Percentiles rank a stretch among this genome's conserved stretches.
These are phyloP conservation scores for Drosophila takahashii DNA, from an alignment of 1,140 invertebrate species.

Conservation along the genomic window DNA sequence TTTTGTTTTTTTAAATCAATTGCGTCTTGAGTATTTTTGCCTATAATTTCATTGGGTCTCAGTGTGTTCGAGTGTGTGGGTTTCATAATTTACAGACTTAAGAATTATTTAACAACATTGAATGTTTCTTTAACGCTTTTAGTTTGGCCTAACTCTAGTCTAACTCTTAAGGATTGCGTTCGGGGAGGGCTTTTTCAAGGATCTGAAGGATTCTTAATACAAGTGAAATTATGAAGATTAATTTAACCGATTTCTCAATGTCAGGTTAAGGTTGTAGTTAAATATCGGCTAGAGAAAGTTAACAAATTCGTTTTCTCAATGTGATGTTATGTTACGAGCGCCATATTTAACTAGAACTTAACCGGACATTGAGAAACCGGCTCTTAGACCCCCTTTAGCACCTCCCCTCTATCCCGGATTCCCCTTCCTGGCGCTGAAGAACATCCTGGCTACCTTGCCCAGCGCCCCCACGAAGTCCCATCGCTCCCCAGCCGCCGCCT, in stretches of 20 bases:
- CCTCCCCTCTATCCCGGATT: conserved; percentile 22
- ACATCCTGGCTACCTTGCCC: conserved; percentile 82
- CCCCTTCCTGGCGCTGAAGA: conserved; percentile 74
- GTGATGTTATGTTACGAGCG: too few relatives aligned
- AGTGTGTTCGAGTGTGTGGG: conserved; percentile 38
- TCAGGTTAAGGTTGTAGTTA: too few relatives aligned
- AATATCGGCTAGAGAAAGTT: too few relatives aligned
- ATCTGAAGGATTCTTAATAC: background rate
- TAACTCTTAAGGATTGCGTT: conserved; percentile 14
- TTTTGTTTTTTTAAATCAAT: conserved; percentile 52
- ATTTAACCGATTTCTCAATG: too few relatives aligned
- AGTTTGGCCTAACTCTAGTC: conserved; percentile 16
- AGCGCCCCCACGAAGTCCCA: conserved; percentile 80
- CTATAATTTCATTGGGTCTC: conserved; percentile 74
- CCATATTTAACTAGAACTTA: too few relatives aligned
- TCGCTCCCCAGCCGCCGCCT: conserved; percentile 30
- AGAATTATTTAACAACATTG: conserved; percentile 84
- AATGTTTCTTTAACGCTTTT: conserved; percentile 75
- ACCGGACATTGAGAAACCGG: too few relatives aligned
- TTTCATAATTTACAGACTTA: conserved; percentile 76
- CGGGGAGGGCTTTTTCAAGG: background rate
- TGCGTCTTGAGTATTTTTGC: conserved; percentile 72
- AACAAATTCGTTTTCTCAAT: too few relatives aligned
- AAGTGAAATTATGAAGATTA: background rate
- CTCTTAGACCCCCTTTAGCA: background rate